Conservation (phyloP, 1,140 invertebrate genomes). For the Scaptodrosophila lebanonensis region DNA sequence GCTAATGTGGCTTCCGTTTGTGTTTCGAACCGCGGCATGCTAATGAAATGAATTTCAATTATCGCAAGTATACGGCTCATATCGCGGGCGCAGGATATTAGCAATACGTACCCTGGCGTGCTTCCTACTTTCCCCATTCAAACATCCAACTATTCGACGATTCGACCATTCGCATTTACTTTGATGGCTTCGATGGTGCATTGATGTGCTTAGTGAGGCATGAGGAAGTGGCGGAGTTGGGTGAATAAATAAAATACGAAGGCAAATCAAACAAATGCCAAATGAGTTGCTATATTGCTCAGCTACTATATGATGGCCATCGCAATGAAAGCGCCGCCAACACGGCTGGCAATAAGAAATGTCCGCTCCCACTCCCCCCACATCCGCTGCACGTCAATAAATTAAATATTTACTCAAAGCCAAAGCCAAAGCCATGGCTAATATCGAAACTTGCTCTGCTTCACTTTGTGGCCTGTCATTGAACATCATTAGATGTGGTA, state of each 20-base stretch:
- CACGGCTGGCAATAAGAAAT: conserved; percentile 41
- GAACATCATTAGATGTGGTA: conserved; percentile 26
- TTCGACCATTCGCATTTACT: no score
- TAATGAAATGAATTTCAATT: conserved; percentile 69
- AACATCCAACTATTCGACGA: no score
- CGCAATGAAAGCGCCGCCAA: conserved; percentile 31
- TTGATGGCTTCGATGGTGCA: conserved; percentile 34
- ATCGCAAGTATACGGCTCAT: conserved; percentile 21
- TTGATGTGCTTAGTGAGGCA: conserved; percentile 53
- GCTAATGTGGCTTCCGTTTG: no score
- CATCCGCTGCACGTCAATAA: conserved; percentile 27
- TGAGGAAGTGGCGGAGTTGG: not conserved
- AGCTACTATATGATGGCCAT: conserved; percentile 25
- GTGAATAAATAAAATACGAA: conserved; percentile 72
- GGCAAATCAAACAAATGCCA: conserved; percentile 70
- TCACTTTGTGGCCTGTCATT: no score
- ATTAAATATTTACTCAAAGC: conserved; percentile 45
- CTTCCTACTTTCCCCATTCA: no score
- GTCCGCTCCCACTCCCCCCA: no score
- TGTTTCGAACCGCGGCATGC: not conserved
- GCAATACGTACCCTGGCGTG: conserved; percentile 70
- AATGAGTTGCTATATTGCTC: conserved; percentile 59
- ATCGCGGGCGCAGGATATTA: conserved; percentile 56
- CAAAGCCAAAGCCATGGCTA: no score
- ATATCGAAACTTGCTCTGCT: no score